Evolutionary conservation across 2,888 invertebrate species (phyloP).

Genomic region (Pseudeuparius sepicola): DNA sequence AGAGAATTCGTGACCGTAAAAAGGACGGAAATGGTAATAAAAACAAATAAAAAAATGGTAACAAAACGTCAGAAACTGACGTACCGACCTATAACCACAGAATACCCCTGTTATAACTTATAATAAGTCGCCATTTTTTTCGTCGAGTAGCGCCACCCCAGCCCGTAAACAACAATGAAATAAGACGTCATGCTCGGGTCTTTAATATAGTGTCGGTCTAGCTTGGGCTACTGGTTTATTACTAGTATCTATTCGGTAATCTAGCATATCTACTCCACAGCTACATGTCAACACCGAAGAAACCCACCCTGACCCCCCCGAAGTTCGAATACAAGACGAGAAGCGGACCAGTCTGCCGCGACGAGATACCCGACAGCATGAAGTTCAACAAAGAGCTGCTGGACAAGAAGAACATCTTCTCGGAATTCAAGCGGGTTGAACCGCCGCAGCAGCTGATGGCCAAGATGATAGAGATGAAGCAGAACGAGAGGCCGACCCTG

Average conservation of each 20-base stretch:
- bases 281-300: constrained; percentile 14
- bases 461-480: constrained; percentile 29
- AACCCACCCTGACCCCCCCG: not conserved
- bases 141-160: too few relatives aligned
- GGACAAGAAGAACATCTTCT: constrained; percentile 33
- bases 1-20: too few relatives aligned
- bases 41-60: too few relatives aligned
- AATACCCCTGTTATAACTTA: too few relatives aligned
- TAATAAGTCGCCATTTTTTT: too few relatives aligned
- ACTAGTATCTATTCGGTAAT: not conserved
- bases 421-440: constrained; percentile 32
- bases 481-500: constrained; percentile 21
- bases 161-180: too few relatives aligned
- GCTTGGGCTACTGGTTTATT: too few relatives aligned
- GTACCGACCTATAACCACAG: too few relatives aligned
- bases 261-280: constrained; percentile 14
- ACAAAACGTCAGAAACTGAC: too few relatives aligned
- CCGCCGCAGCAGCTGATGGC: constrained; percentile 31
- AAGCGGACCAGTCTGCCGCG: constrained; percentile 27
- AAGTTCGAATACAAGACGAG: constrained; percentile 24
- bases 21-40: too few relatives aligned
- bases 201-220: too few relatives aligned
- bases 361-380: constrained; percentile 30
- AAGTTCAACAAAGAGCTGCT: constrained; percentile 30
- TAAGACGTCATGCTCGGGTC: too few relatives aligned